phyloP scores from a whole-genome alignment of 2,888 invertebrate species.

The Cephus runcator region DNA sequence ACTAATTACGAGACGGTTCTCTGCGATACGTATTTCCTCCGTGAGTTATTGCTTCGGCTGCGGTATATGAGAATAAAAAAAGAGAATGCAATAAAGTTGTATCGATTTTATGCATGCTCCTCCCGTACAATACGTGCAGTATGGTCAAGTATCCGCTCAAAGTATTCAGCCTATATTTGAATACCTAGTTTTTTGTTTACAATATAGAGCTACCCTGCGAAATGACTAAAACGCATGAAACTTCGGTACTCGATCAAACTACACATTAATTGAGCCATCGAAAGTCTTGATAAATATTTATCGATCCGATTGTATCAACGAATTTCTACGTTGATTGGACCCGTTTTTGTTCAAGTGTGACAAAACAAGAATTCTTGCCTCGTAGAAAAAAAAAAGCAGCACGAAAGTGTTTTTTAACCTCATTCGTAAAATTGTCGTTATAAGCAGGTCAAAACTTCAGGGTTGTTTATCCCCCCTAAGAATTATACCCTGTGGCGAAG shows the following conservation, averaged over 20 bases:
- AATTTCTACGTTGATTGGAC: neutral
- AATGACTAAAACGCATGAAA: neutral
- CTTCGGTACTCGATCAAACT: neutral
- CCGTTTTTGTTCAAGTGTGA: neutral
- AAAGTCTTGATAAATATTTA: neutral
- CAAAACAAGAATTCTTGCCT: neutral
- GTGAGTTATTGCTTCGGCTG: neutral
- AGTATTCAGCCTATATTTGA: neutral
- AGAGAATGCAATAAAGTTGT: neutral
- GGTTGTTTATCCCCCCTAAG: neutral
- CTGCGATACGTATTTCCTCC: neutral
- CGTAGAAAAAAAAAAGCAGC: neutral
- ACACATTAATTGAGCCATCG: neutral
- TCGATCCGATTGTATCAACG: neutral
- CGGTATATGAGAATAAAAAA: neutral
- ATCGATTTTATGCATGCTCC: neutral
- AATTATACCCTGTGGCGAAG: neutral
- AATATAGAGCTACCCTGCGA: neutral
- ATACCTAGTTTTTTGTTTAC: neutral
- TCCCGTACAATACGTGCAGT: neutral
- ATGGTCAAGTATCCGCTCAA: neutral
- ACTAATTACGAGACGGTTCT: neutral
- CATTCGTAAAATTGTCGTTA: neutral
- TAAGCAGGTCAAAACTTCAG: neutral
- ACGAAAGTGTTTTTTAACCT: neutral